Base-by-base conservation (phyloP, 2,888 invertebrate genomes). In the Anagyrus pseudococci region DNA sequence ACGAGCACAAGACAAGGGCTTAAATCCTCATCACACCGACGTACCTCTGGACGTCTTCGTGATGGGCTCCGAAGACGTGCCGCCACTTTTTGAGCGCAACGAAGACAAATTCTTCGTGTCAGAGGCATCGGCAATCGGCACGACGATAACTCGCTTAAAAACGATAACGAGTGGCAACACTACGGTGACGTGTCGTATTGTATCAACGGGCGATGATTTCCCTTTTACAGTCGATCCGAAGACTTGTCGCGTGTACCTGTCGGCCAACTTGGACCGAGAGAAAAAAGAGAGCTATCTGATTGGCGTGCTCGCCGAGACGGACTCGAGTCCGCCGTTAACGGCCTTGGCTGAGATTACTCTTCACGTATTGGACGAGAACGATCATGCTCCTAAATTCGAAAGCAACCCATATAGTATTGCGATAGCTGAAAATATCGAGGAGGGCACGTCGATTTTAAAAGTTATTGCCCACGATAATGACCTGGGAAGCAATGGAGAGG, bases 361-460 rank as follows among this genome's bases (percentile, higher is more conserved):
- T 59, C 89, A 91, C 81, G 90, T 96, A 62, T 85, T 92, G 67
- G 96, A 96, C 80, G 91, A 92, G 69, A 96, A 97, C 81, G 96
- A 96, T 81, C 93, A 95, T 81, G 87, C 88, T 54, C 96, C 96
- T 0, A 84, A 86, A 69, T 96, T 96, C 81, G 93, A 95, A 80
- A 92, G 91, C 74, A 88, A 87, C 75, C 89, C 90, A 1, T 96
- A 96, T 82, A 85, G 86, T 60, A 83, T 92, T 23, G 86, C 85
- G 68, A 83, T 96, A 15, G 92, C 93, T 0, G 96, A 96, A 81
- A 94, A 94, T 82, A 85, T 91, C 41, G 89, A 90, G 66, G 91
- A 91, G 75, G 91, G 92, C 47, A 86, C 90, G 25, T 86, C 88
- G 25, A 86, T 94, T 63, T 78, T 94, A 53, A 92, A 90, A 82